phyloP scores from a whole-genome alignment of 2,797 vertebrate species.

The Pseudomugil gertrudae region DNA sequence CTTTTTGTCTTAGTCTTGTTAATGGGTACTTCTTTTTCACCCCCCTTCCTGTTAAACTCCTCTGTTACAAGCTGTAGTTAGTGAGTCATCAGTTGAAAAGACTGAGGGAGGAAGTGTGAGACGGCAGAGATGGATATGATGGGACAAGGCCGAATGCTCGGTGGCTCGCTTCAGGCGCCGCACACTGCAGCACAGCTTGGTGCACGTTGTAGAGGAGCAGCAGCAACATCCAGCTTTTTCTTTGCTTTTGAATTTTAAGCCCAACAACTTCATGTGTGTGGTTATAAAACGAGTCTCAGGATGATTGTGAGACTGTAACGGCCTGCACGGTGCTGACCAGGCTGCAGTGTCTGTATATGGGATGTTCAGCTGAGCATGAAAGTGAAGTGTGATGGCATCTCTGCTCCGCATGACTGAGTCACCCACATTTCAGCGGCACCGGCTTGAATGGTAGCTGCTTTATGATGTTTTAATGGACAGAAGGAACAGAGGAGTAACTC shows the following conservation, averaged over 20 bases:
- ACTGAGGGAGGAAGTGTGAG: not conserved
- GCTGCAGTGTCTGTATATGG: constrained; percentile 7
- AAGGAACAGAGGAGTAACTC: not conserved
- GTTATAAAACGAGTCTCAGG: too few relatives aligned
- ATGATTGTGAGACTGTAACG: too few relatives aligned
- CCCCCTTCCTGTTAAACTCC: not conserved
- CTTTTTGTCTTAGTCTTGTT: not conserved
- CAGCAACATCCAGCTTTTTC: not conserved
- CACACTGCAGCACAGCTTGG: not conserved
- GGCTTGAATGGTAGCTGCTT: constrained; percentile 18
- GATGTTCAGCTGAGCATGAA: constrained; percentile 24
- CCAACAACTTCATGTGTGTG: not conserved
- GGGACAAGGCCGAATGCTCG: constrained; percentile 26
- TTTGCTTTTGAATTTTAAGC: not conserved
- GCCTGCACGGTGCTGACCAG: too few relatives aligned
- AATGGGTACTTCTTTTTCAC: not conserved
- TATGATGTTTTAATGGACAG: constrained; percentile 10
- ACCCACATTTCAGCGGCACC: not conserved
- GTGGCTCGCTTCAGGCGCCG: constrained; percentile 4
- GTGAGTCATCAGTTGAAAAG: not conserved
- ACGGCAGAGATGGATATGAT: constrained; percentile 45
- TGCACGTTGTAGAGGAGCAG: constrained; percentile 12
- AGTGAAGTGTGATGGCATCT: constrained; percentile 12
- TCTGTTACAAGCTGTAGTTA: not conserved
- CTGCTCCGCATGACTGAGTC: constrained; percentile 14